Base-by-base conservation (phyloP, 2,888 invertebrate genomes). In the Aelia acuminata region DNA sequence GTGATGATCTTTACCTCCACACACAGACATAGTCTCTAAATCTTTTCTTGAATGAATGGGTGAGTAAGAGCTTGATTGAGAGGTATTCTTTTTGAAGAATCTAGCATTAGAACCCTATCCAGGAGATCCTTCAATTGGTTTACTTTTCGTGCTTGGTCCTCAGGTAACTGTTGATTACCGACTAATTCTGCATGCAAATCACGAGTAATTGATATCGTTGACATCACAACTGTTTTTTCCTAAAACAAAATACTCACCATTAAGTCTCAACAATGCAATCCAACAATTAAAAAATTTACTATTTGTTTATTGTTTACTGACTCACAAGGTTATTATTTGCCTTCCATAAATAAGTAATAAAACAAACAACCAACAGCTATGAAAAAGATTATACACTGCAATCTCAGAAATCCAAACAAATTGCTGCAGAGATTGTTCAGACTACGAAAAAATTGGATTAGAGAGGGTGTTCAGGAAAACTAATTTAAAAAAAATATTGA, bases 11-110 rank as follows among this genome's bases (percentile, higher is more conserved):
- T 88, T 75, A 31, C 50, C 43, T 87, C 88, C 88, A 86, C 89
- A 84, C 87, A 90, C 35, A 75, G 75, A 35, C 22, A 75, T 22
- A 39, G 75, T 75, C 75, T 75, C 75, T 87, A 96, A 92, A 97
- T 97, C 94, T 96, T 98, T 92, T 99, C 99, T 93, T 97, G 97
- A 92, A 99, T 98, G 93, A 99, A 99, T 0, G 98, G 96, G 93
- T 99, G 99, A 39, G 96, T 95, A 87, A 99, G 94, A 63, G 98
- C 98, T 92, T 98, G 97, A 93, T 98, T 98, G 90, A 98, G 95
- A n/a, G 98, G 96, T 91, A 98, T 96, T 88, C 99, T 94, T 93
- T 98, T 99, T 53, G 96, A 95, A 0, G 98, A 96, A 93, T 99
- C 99, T 87, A 99, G 93, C 93, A 97, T 96, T 90, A 99, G 94